phyloP scores from a whole-genome alignment of 1,140 invertebrate species.

The Heliothis virescens region DNA sequence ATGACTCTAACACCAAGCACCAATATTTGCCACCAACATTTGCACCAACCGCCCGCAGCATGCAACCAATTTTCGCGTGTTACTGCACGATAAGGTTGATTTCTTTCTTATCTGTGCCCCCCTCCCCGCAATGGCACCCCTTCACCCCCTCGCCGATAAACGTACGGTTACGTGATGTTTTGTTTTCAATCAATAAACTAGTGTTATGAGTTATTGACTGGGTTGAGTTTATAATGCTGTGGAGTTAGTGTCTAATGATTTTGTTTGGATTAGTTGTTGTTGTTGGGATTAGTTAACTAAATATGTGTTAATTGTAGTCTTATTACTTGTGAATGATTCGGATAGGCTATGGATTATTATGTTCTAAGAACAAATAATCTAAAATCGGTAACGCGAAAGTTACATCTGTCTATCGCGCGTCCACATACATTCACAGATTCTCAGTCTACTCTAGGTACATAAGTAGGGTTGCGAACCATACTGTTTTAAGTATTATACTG shows the following conservation, averaged over 20 bases:
- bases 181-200: constrained; percentile 62
- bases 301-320: too few species aligned
- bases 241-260: background rate
- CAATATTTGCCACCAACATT: constrained; percentile 50
- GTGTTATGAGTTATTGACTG: constrained; percentile 34
- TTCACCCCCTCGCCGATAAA: constrained; percentile 41
- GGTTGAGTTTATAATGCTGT: background rate
- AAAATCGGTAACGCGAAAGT: too few species aligned
- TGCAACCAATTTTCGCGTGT: constrained; percentile 61
- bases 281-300: background rate
- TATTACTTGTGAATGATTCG: too few species aligned
- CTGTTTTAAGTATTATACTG: too few species aligned
- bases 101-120: constrained; percentile 61
- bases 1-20: too few species aligned
- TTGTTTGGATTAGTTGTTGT: background rate
- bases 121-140: constrained; percentile 24
- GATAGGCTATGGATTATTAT: too few species aligned
- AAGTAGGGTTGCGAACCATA: too few species aligned
- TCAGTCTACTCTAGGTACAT: too few species aligned
- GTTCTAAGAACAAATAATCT: too few species aligned
- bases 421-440: too few species aligned
- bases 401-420: too few species aligned
- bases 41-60: constrained; percentile 56
- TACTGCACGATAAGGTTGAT: constrained; percentile 60
- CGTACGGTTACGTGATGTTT: constrained; percentile 53